Evolutionary conservation across 2,888 invertebrate species (phyloP).

Genomic region (Agrypnus murinus): DNA sequence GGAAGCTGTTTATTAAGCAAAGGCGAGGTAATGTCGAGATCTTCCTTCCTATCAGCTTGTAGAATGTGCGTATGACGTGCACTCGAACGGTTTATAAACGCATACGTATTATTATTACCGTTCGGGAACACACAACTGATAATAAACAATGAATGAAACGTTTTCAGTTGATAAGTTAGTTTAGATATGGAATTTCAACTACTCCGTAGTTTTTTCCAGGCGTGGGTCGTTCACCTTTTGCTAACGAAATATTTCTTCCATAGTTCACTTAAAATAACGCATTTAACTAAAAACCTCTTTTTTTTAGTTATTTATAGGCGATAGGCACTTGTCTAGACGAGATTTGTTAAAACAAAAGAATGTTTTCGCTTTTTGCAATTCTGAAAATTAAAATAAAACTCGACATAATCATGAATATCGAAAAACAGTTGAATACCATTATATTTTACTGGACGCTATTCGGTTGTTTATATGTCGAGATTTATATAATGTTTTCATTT

Average conservation of each 20-base stretch:
- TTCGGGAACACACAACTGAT: slow-evolving; percentile 24
- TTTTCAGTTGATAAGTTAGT: background rate
- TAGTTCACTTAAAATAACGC: background rate
- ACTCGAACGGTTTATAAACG: slow-evolving; percentile 19
- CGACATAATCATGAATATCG: no score
- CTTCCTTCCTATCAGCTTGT: slow-evolving; percentile 45
- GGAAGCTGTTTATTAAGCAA: slow-evolving; percentile 65
- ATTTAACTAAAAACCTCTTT: no score
- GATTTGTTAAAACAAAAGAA: no score
- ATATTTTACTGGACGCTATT: no score
- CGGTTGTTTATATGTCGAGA: no score
- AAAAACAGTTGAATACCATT: no score
- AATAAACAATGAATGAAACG: slow-evolving; percentile 36
- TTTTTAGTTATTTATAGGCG: no score
- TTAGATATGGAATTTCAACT: background rate
- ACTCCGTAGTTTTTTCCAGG: background rate
- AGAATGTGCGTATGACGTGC: slow-evolving; percentile 45
- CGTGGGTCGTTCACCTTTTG: slow-evolving; percentile 14
- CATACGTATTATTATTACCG: slow-evolving; percentile 18
- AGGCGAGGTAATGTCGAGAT: slow-evolving; percentile 57
- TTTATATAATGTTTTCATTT: no score
- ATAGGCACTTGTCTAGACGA: no score
- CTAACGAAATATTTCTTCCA: slow-evolving; percentile 1
- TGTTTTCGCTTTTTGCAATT: no score
- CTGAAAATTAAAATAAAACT: no score